Base-by-base conservation (phyloP, 2,888 invertebrate species). In the Lacanobia oleracea region DNA sequence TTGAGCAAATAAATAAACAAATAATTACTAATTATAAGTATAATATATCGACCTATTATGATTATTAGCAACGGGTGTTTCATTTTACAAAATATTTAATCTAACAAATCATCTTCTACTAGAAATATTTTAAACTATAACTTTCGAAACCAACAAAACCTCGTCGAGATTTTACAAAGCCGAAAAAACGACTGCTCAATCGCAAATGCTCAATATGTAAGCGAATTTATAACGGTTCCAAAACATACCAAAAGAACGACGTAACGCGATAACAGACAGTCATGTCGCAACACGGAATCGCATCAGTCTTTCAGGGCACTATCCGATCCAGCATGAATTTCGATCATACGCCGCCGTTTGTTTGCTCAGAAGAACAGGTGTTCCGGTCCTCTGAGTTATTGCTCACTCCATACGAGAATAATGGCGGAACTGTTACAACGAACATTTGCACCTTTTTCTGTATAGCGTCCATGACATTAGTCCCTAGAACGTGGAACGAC, bases 301-400 rank as follows among this genome's bases (percentile, higher is more conserved):
- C 78, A 85, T 85, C 85, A 74, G 56, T 78, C 85, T 82, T 79
- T 75, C 74, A 57, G 70, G 45, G n/a, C 72, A 72, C 64, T 53
- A 77, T 79, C 78, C 76, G 74, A 83, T 83, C 67, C 81, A 75
- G 75, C 76, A 64, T 80, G 83, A 86, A 79, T 77, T 83, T 75
- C 76, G 78, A 86, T 79, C 87, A 84, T 83, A 81, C 80, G 64
- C 76, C 80, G 64, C 76, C 85, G 82, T 83, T 87, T 89, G 88
- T 88, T 87, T 86, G 85, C 86, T 81, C 81, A 82, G 83, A 83
- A 87, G 90, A 91, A 91, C 92, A 93, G 93, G 92, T 93, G 93
- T 88, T 91, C 84, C 71, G 51, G 65, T 18, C 50, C 66, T 65
- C 76, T 89, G 89, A 91, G 87, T 88, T 92, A 93, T 92, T 88